Evolutionary conservation across 2,797 vertebrate species (phyloP).

Genomic region (Spinus olivaceus): DNA sequence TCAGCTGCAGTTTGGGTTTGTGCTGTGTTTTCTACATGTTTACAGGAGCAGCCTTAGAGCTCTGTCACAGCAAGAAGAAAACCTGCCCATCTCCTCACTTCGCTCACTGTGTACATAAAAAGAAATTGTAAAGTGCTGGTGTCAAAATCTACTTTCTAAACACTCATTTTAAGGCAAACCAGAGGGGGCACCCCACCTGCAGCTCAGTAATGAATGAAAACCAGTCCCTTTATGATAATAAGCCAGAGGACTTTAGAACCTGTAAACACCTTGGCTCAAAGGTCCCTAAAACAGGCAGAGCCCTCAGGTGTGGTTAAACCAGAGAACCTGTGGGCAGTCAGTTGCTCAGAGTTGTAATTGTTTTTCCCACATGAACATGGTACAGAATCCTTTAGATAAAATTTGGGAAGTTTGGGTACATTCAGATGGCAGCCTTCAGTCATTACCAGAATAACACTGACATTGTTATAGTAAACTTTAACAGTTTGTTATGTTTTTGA

Average conservation of each 20-base stretch:
- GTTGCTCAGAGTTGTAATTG: not conserved
- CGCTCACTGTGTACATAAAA: rapidly evolving
- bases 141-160: not conserved
- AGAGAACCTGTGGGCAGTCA: not conserved
- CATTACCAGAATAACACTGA: not conserved
- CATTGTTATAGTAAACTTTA: not conserved
- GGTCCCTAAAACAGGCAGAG: not conserved
- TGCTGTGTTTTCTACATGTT: rapidly evolving
- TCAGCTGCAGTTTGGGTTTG: rapidly evolving
- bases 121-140: not conserved
- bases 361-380: not conserved
- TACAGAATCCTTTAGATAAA: not conserved
- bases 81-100: not conserved
- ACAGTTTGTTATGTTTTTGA: not conserved
- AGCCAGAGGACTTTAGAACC: not conserved
- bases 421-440: not conserved
- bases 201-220: not conserved
- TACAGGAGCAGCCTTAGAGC: not conserved
- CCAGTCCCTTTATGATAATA: not conserved
- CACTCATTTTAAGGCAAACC: not conserved
- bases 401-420: not conserved
- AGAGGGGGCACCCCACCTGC: not conserved
- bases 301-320: not conserved
- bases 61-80: not conserved
- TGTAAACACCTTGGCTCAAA: not conserved